Evolutionary conservation across 2,888 invertebrate species (phyloP), one percentile per base, ranked within the genome.

Genomic region (Acronicta aceris): DNA sequence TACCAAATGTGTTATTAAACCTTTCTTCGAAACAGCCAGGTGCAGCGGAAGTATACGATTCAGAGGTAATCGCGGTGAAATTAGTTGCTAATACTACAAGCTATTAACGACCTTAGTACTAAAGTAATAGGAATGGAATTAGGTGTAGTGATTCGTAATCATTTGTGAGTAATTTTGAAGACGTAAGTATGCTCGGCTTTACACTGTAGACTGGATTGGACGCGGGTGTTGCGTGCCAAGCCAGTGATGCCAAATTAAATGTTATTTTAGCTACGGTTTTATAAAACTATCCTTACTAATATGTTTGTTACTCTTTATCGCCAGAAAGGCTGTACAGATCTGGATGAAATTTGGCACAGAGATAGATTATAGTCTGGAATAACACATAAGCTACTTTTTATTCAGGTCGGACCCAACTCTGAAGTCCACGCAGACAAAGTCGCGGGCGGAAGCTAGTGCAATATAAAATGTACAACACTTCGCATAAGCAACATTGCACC

Each of bases 31-130:
- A 64, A 15, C 46, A 76, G 27, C 13, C 72, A 73, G 63, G 59
- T 76, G 74, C 60, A 57, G n/a, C 66, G 66, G 78, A 77, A 71
- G 55, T 60, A 43, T 51, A 58, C 30, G 12, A 70, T 49, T 15
- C 45, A 48, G 53, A 41, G 17, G 66, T 61, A 70, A 77, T 66
- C 61, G 17, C 48, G 8, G 64, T 53, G 59, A 77, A 75, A 77
- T 77, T 74, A 45, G 45, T 46, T 49, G 33, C 42, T 12, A 7
- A n/a, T 5, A 12, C 15, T 21, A 33, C 45, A 52, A 30, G 13
- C 36, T 12, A 57, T 45, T 60, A 36, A 17, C 33, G 49, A 53
- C 51, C 41, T 27, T 70, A 58, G 33, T 0, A 0, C 0, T 0
- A 3, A 38, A 41, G 38, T 5, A 1, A 16, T 55, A 58, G 5